phyloP scores from a whole-genome alignment of 2,888 invertebrate species.

The Cinara cedri region DNA sequence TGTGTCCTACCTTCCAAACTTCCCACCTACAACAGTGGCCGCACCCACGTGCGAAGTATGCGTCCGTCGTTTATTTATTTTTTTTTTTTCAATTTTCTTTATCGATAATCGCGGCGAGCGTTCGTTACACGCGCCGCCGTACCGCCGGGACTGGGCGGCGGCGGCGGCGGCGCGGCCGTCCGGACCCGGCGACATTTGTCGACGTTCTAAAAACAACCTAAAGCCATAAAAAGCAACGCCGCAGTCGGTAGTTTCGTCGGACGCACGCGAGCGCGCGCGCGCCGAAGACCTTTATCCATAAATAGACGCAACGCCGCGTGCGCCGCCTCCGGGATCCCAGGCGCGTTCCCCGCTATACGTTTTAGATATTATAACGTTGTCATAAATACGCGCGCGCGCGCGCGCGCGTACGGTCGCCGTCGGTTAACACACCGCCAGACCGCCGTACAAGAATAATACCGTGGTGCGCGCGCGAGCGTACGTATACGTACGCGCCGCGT shows the following conservation, averaged over 20 bases:
- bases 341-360: not conserved
- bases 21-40: no score
- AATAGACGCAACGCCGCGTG: constrained; percentile 16
- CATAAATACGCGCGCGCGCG: no score
- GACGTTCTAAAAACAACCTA: constrained; percentile 45
- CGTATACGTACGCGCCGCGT: not conserved
- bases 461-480: no score
- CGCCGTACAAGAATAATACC: no score
- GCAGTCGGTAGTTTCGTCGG: constrained; percentile 31
- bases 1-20: no score
- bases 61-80: no score
- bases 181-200: constrained; percentile 10
- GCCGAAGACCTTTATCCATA: constrained; percentile 44
- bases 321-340: not conserved
- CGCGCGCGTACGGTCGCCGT: not conserved
- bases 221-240: constrained; percentile 35
- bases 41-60: no score
- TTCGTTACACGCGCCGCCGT: no score
- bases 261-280: constrained; percentile 10
- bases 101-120: no score
- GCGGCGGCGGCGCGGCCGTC: not conserved
- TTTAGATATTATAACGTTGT: constrained; percentile 7
- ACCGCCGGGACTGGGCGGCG: not conserved
- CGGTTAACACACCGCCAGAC: not conserved
- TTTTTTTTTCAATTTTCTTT: no score